Evolutionary conservation across 2,888 invertebrate species (phyloP).

Genomic region (Agriopis aurantiaria): DNA sequence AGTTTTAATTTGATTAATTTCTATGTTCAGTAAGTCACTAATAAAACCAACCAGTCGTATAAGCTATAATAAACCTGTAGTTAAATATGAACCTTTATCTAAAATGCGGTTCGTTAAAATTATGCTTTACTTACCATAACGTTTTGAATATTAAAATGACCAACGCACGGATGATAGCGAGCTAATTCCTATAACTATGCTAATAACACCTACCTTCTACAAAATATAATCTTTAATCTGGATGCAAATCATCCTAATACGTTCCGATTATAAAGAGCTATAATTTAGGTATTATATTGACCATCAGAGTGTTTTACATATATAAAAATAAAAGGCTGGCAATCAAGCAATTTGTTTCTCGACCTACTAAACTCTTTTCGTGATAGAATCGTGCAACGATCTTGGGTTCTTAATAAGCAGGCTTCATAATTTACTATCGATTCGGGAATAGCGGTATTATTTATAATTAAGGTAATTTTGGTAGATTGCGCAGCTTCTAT

Average conservation of each 20-base stretch:
- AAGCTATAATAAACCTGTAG: constrained; percentile 57
- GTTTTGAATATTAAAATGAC: constrained; percentile 81
- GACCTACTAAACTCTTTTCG: constrained; percentile 81
- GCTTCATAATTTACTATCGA: constrained; percentile 65
- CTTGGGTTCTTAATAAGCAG: constrained; percentile 64
- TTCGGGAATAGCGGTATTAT: constrained; percentile 57
- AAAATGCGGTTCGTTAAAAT: constrained; percentile 69
- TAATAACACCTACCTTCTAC: constrained; percentile 83
- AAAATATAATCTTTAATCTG: constrained; percentile 86
- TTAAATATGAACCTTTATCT: constrained; percentile 64
- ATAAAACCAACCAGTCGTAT: constrained; percentile 56
- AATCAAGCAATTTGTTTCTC: constrained; percentile 84
- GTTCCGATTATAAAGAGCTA: constrained; percentile 84
- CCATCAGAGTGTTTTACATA: constrained; percentile 85
- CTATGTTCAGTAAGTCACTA: constrained; percentile 42
- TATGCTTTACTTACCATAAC: constrained; percentile 72
- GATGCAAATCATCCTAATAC: constrained; percentile 85
- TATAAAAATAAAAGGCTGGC: constrained; percentile 81
- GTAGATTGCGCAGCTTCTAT: constrained; percentile 41
- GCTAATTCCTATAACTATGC: constrained; percentile 84
- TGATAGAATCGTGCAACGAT: constrained; percentile 73
- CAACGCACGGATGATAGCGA: constrained; percentile 75
- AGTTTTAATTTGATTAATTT: constrained; percentile 26
- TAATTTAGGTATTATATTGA: constrained; percentile 85
- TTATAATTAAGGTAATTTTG: constrained; percentile 45